Evolutionary conservation across 2,888 invertebrate genomes (phyloP).

Genomic region (Endotricha flammealis): DNA sequence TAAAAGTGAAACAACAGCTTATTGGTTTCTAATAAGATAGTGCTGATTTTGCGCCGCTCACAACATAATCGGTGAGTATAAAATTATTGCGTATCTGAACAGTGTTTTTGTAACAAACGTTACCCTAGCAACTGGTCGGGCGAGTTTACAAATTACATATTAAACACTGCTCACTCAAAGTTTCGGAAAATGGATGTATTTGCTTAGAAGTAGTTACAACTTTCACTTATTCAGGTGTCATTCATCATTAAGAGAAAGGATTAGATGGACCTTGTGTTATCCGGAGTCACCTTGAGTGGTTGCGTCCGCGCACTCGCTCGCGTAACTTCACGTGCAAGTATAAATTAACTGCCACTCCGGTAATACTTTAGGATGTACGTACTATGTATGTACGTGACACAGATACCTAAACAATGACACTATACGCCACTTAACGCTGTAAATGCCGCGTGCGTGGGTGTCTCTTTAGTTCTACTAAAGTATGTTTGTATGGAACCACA

Average conservation of each 20-base stretch:
- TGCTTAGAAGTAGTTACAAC: constrained; percentile 22
- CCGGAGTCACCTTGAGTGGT: constrained; percentile 48
- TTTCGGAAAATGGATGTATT: too few species aligned
- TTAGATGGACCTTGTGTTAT: constrained; percentile 59
- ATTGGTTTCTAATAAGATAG: constrained; percentile 13
- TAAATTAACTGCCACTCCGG: constrained; percentile 4
- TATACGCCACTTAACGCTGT: constrained; percentile 6
- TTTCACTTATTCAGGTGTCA: constrained; percentile 57
- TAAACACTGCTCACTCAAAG: background rate
- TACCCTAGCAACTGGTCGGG: constrained; percentile 14
- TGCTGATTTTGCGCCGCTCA: constrained; percentile 24
- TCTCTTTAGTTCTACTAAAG: background rate
- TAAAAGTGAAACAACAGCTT: constrained; percentile 52
- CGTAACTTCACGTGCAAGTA: constrained; percentile 22
- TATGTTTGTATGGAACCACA: too few species aligned
- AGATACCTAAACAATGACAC: constrained; percentile 23
- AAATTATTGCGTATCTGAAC: background rate
- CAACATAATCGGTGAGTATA: constrained; percentile 8
- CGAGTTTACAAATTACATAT: constrained; percentile 1
- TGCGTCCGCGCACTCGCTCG: constrained; percentile 35
- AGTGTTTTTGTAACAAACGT: constrained; percentile 7
- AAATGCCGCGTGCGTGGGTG: constrained; percentile 4
- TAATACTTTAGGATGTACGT: background rate
- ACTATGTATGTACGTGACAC: constrained; percentile 22
- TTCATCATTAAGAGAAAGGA: constrained; percentile 51